Conservation (phyloP, 1,140 invertebrate genomes). For the Steinernema feltiae region DNA sequence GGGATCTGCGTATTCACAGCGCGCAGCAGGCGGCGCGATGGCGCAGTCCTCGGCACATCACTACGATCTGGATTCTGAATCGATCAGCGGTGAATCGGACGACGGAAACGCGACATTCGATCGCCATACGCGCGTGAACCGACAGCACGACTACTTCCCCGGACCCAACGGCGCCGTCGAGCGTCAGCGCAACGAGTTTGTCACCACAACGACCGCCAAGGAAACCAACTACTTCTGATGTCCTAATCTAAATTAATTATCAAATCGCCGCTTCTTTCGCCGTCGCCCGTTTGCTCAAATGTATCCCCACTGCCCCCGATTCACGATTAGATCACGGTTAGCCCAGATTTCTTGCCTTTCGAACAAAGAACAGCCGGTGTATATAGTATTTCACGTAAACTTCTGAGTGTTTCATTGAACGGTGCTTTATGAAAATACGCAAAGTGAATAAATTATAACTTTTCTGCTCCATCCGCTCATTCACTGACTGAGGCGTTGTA, state of each 20-base stretch:
- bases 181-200: conserved; percentile 32
- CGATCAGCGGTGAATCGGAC: conserved; percentile 18
- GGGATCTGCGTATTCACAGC: background rate
- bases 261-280: background rate
- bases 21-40: conserved; percentile 11
- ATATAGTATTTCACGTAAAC: background rate
- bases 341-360: background rate
- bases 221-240: conserved; percentile 39
- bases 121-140: conserved; percentile 26
- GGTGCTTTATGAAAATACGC: background rate
- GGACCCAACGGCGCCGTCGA: conserved; percentile 32
- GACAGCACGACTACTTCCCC: conserved; percentile 37
- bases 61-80: conserved; percentile 31
- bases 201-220: conserved; percentile 33
- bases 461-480: too few species aligned
- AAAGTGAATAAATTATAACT: conserved; percentile 10
- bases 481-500: too few species aligned
- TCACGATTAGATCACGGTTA: background rate
- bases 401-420: background rate
- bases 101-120: conserved; percentile 30
- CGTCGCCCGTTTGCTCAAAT: background rate
- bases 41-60: conserved; percentile 18
- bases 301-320: background rate
- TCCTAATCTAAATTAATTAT: background rate
- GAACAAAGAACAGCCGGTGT: conserved; percentile 6